Evolutionary conservation across 2,888 invertebrate species (phyloP).

Genomic region (Microdon myrmicae): DNA sequence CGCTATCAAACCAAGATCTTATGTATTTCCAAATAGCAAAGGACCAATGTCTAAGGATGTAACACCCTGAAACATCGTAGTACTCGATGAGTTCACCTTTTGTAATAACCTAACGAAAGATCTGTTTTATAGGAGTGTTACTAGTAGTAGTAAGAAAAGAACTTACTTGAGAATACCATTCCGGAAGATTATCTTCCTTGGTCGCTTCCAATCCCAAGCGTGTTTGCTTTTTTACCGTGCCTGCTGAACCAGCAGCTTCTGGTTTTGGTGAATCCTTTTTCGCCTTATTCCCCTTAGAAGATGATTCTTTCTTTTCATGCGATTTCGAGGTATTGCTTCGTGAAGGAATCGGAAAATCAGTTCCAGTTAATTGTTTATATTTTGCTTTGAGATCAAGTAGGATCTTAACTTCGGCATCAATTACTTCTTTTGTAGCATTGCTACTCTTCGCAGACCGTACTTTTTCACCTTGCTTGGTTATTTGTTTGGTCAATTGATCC

Average conservation of each 20-base stretch:
- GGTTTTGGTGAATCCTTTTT: slow-evolving; percentile 62
- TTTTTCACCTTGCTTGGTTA: slow-evolving; percentile 72
- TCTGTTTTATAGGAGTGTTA: neutral
- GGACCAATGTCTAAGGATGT: slow-evolving; percentile 97
- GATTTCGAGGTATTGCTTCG: slow-evolving; percentile 62
- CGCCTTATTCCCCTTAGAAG: slow-evolving; percentile 57
- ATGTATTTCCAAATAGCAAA: slow-evolving; percentile 96
- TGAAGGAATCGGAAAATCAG: slow-evolving; percentile 67
- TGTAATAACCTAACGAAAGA: slow-evolving; percentile 71
- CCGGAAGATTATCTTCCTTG: slow-evolving; percentile 91
- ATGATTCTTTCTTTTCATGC: slow-evolving; percentile 58
- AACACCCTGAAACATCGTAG: slow-evolving; percentile 99
- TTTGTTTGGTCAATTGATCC: slow-evolving; percentile 66
- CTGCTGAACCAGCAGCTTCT: slow-evolving; percentile 68
- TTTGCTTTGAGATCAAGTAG: slow-evolving; percentile 72
- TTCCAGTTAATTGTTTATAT: slow-evolving; percentile 71
- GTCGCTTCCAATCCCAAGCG: slow-evolving; percentile 91
- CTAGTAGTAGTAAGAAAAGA: slow-evolving; percentile 53
- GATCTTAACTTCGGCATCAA: slow-evolving; percentile 68
- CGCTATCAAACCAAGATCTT: slow-evolving; percentile 82
- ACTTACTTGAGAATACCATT: slow-evolving; percentile 94
- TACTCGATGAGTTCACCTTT: slow-evolving; percentile 99
- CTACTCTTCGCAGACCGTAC: slow-evolving; percentile 70
- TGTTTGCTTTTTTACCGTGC: slow-evolving; percentile 85
- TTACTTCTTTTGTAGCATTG: slow-evolving; percentile 67